Conservation (phyloP, 1,140 invertebrate species). For the Diabrotica undecimpunctata region DNA sequence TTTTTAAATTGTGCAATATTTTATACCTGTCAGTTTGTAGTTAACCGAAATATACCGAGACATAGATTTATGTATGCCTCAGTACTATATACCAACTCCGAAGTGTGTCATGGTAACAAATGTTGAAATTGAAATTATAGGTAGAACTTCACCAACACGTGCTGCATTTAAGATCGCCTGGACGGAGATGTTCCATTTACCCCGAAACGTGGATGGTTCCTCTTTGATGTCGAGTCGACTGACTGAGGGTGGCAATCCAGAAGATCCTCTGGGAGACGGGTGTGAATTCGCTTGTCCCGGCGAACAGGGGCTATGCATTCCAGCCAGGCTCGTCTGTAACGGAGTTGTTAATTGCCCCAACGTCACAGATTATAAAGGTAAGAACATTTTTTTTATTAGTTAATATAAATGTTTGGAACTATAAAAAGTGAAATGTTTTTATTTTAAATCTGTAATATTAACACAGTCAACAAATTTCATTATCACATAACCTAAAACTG, state of each 20-base stretch:
- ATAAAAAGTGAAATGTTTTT: too few relatives aligned
- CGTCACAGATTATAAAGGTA: constrained; percentile 42
- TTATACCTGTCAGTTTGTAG: too few relatives aligned
- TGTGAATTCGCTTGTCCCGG: constrained; percentile 84
- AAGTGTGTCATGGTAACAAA: too few relatives aligned
- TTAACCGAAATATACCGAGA: too few relatives aligned
- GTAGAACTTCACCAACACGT: constrained; percentile 70
- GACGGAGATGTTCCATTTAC: constrained; percentile 84
- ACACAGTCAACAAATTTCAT: too few relatives aligned
- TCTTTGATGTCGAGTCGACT: constrained; percentile 68
- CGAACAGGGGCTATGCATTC: constrained; percentile 75
- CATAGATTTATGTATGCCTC: too few relatives aligned
- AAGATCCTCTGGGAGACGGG: constrained; percentile 47
- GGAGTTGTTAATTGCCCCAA: constrained; percentile 84
- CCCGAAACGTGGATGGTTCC: constrained; percentile 75
- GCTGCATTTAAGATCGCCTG: constrained; percentile 83
- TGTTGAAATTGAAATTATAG: constrained; percentile 11
- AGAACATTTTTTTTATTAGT: background rate
- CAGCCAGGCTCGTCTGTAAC: constrained; percentile 76
- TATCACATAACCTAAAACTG: too few relatives aligned
- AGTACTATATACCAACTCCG: too few relatives aligned
- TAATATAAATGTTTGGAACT: too few relatives aligned
- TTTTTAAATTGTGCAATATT: too few relatives aligned
- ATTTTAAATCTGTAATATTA: too few relatives aligned
- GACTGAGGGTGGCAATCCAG: constrained; percentile 56